These are phyloP conservation scores for Marmota flaviventris DNA, from an alignment of 2,113 vertebrate genomes.

Conservation along the genomic window DNA sequence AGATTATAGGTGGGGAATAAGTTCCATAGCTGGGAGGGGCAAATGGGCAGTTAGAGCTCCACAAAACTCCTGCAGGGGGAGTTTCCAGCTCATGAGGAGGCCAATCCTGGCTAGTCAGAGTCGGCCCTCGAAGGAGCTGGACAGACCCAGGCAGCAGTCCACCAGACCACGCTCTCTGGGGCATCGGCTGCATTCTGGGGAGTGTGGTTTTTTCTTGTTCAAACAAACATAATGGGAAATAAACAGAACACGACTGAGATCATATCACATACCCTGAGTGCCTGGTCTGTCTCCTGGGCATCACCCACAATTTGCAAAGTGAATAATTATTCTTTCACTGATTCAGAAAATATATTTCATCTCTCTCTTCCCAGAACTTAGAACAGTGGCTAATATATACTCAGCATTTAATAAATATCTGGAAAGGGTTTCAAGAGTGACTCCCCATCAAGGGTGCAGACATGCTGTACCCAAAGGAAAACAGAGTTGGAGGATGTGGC, in stretches of 20 bases:
- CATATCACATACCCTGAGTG: accelerated
- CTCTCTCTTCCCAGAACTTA: not conserved
- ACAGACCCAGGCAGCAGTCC: accelerated
- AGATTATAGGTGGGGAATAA: accelerated
- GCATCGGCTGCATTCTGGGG: not conserved
- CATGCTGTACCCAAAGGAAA: not conserved
- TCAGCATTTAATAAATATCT: not conserved
- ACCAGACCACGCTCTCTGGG: not conserved
- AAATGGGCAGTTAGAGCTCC: accelerated
- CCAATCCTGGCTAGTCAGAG: not conserved
- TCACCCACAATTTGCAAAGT: not conserved
- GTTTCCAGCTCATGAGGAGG: accelerated
- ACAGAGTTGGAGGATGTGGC: too few species aligned
- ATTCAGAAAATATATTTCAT: not conserved
- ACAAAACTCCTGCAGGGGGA: not conserved
- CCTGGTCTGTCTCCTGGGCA: not conserved
- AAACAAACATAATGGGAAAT: not conserved
- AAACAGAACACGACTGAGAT: not conserved
- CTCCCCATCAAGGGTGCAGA: too few species aligned
- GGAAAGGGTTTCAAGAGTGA: not conserved
- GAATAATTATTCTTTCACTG: not conserved
- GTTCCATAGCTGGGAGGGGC: accelerated
- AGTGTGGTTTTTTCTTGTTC: not conserved
- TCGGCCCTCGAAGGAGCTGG: not conserved
- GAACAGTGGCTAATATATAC: not conserved